phyloP scores from a whole-genome alignment of 2,888 invertebrate species.

The Netelia fuscicornis region DNA sequence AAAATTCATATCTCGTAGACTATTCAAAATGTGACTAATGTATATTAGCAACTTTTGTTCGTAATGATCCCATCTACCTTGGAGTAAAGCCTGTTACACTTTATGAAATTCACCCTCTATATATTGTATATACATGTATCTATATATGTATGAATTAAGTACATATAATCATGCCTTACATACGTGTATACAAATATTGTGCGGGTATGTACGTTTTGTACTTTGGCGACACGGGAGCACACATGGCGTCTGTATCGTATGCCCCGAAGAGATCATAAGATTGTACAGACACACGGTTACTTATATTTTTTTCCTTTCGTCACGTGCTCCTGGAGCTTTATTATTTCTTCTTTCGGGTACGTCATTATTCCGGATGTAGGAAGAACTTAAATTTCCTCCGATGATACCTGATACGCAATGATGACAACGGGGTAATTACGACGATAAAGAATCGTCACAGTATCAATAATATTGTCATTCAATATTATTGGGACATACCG shows the following conservation, averaged over 20 bases:
- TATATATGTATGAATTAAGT: slow-evolving; percentile 5
- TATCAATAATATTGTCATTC: too few relatives aligned
- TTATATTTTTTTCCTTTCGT: background rate
- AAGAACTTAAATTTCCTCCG: background rate
- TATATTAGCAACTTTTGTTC: background rate
- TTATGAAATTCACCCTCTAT: too few relatives aligned
- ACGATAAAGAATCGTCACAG: too few relatives aligned
- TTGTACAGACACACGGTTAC: slow-evolving; percentile 50
- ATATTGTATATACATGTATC: background rate
- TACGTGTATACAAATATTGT: slow-evolving; percentile 13
- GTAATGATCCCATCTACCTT: too few relatives aligned
- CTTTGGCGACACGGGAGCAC: slow-evolving; percentile 56
- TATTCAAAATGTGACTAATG: background rate
- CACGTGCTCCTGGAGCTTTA: background rate
- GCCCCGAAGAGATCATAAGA: slow-evolving; percentile 72
- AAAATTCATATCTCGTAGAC: too few relatives aligned
- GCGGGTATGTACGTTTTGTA: slow-evolving; percentile 19
- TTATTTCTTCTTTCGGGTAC: background rate
- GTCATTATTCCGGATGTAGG: background rate
- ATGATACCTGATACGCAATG: too few relatives aligned
- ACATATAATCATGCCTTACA: background rate
- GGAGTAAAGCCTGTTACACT: too few relatives aligned
- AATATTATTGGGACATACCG: too few relatives aligned
- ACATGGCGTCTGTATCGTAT: slow-evolving; percentile 65
- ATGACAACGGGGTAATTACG: too few relatives aligned